Conservation (phyloP, 64 coral and sea anemone genomes). For the Montipora capricornis region DNA sequence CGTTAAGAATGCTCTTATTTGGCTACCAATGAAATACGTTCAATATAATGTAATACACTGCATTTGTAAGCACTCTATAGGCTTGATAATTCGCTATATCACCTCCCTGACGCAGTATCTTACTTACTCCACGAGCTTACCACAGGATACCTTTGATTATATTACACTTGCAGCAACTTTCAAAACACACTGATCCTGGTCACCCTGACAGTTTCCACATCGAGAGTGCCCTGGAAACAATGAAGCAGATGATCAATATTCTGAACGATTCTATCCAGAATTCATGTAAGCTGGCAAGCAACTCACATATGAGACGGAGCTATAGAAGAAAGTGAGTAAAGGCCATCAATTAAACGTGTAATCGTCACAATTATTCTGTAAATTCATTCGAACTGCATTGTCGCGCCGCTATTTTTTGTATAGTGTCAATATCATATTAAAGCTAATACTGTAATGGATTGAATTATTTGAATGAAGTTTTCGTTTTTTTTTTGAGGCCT, state of each 20-base stretch:
- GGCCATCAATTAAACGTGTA: neutral
- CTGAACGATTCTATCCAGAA: conserved; percentile 92
- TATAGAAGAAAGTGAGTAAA: conserved; percentile 62
- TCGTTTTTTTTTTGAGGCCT: too few relatives aligned
- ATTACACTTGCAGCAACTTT: conserved; percentile 78
- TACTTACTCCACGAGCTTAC: neutral
- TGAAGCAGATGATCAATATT: conserved; percentile 94
- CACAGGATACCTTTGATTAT: neutral
- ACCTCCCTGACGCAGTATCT: too few relatives aligned
- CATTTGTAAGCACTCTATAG: too few relatives aligned
- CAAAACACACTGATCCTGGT: conserved; percentile 80
- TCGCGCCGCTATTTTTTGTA: too few relatives aligned
- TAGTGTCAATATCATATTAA: too few relatives aligned
- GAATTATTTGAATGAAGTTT: too few relatives aligned
- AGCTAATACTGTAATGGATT: too few relatives aligned
- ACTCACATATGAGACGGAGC: conserved; percentile 63
- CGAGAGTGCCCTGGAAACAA: conserved; percentile 82
- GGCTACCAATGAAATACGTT: too few relatives aligned
- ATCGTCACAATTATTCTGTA: neutral
- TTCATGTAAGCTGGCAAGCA: conserved; percentile 75
- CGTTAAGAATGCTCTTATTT: too few relatives aligned
- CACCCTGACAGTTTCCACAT: conserved; percentile 93
- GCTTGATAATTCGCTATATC: too few relatives aligned
- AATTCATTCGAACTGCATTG: too few relatives aligned
- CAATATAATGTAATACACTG: too few relatives aligned